Conservation (phyloP, 2,113 vertebrate species). For the Indri indri region DNA sequence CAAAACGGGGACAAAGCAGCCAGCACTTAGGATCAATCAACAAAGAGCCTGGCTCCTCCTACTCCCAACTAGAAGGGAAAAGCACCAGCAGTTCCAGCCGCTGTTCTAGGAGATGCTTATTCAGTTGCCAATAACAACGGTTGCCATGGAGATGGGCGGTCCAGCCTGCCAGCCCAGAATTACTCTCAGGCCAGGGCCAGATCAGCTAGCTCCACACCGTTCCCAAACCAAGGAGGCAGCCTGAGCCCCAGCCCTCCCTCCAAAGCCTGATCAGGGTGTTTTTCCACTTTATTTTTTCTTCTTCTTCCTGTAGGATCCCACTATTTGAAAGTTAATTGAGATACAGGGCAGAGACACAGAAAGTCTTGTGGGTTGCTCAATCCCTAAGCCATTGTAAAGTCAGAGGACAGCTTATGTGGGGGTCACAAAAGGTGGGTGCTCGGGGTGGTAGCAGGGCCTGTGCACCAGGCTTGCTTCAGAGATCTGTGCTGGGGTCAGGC, state of each 20-base stretch:
- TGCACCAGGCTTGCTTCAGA: not conserved
- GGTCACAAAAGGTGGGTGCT: not conserved
- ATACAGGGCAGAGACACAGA: not conserved
- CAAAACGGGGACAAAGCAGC: not conserved
- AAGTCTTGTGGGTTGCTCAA: not conserved
- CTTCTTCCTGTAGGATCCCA: not conserved
- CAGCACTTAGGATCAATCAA: not conserved
- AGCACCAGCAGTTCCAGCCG: constrained; percentile 12
- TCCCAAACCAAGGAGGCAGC: constrained; percentile 44
- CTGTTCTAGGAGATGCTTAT: constrained; percentile 67
- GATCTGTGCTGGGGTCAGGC: not conserved
- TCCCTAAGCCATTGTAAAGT: not conserved
- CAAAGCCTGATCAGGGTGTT: not conserved
- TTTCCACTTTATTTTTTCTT: not conserved
- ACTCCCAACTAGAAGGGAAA: constrained; percentile 47
- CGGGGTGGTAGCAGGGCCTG: not conserved
- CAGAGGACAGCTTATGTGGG: not conserved
- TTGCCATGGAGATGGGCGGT: constrained; percentile 77
- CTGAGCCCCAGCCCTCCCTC: not conserved
- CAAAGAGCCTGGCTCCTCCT: constrained; percentile 25
- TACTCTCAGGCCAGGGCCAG: constrained; percentile 69
- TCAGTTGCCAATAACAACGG: constrained; percentile 80
- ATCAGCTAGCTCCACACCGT: constrained; percentile 57
- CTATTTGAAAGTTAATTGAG: not conserved
- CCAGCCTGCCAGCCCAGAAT: constrained; percentile 68